Conservation (phyloP, 2,797 vertebrate species). For the Huso huso region DNA sequence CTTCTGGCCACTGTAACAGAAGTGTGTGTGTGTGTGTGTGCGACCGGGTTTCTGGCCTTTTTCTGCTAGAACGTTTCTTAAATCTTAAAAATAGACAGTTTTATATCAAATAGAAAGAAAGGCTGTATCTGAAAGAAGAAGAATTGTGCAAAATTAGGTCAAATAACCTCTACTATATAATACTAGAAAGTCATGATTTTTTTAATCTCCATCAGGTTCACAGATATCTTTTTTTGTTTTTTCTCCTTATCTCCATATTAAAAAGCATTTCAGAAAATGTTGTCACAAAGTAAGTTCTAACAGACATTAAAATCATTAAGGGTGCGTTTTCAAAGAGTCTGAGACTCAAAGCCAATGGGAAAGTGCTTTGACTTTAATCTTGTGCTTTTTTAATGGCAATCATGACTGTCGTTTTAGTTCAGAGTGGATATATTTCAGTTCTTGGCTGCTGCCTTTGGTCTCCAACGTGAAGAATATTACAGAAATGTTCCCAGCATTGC, state of each 20-base stretch:
- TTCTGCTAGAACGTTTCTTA: no score
- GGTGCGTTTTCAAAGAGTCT: conserved; percentile 61
- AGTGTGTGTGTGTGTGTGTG: no score
- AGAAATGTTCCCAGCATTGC: no score
- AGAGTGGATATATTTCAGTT: conserved; percentile 68
- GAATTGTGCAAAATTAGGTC: conserved; percentile 56
- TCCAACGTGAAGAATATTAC: conserved; percentile 39
- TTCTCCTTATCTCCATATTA: conserved; percentile 63
- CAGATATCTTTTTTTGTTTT: conserved; percentile 40
- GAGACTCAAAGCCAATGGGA: conserved; percentile 69
- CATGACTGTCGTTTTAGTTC: conserved; percentile 63
- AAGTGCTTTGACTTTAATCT: conserved; percentile 68
- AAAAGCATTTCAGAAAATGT: conserved; percentile 67
- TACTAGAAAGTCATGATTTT: conserved; percentile 48
- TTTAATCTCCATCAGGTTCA: conserved; percentile 60
- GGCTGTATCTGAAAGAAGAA: no score
- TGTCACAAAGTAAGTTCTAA: conserved; percentile 71
- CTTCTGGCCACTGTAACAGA: no score
- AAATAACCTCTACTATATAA: conserved; percentile 51
- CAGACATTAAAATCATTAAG: conserved; percentile 69
- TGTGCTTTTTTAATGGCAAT: conserved; percentile 52
- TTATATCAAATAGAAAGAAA: no score
- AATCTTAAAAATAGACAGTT: no score
- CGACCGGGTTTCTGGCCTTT: no score
- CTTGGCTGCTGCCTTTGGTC: conserved; percentile 57